A percentile compares a stretch with the other conserved stretches of the same genome.
phyloP scores from a whole-genome alignment of 64 coral and sea anemone genomes.

The Stichodactyla mertensii region DNA sequence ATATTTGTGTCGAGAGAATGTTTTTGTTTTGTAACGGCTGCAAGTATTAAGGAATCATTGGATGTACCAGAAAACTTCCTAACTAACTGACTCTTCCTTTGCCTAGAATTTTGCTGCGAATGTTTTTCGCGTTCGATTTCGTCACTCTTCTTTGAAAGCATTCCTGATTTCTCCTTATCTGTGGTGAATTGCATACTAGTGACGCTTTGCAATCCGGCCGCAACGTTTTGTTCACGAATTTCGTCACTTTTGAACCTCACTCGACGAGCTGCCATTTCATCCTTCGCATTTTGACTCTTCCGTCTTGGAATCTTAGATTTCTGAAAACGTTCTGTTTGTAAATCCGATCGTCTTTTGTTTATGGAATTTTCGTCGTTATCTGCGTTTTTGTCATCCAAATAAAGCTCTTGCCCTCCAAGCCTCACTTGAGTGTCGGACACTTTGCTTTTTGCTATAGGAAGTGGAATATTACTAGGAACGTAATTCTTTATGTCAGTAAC shows the following conservation, averaged over 20 bases:
- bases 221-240: background rate
- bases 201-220: background rate
- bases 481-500: background rate
- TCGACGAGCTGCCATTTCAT: background rate
- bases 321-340: background rate
- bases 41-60: background rate
- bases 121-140: background rate
- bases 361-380: too few species aligned
- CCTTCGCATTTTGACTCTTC: background rate
- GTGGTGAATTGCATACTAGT: background rate
- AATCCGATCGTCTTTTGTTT: background rate
- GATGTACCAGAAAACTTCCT: background rate
- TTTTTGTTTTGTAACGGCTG: background rate
- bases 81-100: background rate
- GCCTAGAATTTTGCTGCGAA: background rate
- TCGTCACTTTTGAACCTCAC: background rate
- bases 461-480: background rate
- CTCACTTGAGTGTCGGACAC: background rate
- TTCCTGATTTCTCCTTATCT: background rate
- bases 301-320: conserved; percentile 10
- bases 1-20: too few species aligned
- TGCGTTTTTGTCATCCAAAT: too few species aligned
- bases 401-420: too few species aligned
- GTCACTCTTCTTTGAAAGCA: background rate
- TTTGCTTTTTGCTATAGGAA: background rate